A percentile compares a stretch with the other conserved stretches of the same genome.
These are phyloP conservation scores for Nemopilema nomurai DNA, from an alignment of 30 jellyfish, hydroid and myxozoan genomes.

Conservation along the genomic window DNA sequence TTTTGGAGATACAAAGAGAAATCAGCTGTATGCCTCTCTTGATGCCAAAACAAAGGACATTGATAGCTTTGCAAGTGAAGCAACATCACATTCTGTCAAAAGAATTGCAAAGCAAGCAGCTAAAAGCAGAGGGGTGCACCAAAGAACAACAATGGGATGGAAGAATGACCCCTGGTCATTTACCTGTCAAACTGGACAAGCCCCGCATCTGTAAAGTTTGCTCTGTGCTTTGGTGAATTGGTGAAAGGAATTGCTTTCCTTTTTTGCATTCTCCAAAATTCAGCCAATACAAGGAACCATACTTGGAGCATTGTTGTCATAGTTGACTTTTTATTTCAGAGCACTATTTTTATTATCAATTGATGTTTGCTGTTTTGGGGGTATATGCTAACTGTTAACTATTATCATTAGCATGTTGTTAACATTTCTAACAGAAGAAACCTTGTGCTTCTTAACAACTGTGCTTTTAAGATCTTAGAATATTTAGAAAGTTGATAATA, in stretches of 20 bases:
- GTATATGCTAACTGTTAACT: neutral
- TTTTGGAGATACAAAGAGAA: neutral
- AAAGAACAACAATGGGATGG: slow-evolving; percentile 5
- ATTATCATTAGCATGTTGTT: neutral
- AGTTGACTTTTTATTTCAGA: neutral
- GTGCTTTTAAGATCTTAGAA: neutral
- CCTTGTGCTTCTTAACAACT: neutral
- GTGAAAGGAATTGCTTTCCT: slow-evolving; percentile 20
- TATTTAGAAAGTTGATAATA: neutral
- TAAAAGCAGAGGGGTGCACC: neutral
- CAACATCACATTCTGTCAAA: slow-evolving; percentile 14
- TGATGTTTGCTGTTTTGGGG: neutral
- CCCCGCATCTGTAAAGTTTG: slow-evolving; percentile 11
- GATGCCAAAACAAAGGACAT: neutral
- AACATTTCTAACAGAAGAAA: neutral
- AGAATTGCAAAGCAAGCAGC: neutral
- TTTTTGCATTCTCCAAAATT: slow-evolving; percentile 1
- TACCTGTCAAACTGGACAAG: slow-evolving; percentile 4
- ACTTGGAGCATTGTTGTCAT: neutral
- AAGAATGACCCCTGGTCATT: neutral
- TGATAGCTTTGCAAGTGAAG: neutral
- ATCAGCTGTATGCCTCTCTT: slow-evolving; percentile 3
- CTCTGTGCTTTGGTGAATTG: slow-evolving; percentile 3
- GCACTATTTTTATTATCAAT: neutral
- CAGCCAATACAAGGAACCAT: neutral